A percentile compares a stretch with the other conserved stretches of the same genome.
These are phyloP conservation scores for Hypena proboscidalis DNA, from an alignment of 2,888 invertebrate genomes.

Conservation along the genomic window DNA sequence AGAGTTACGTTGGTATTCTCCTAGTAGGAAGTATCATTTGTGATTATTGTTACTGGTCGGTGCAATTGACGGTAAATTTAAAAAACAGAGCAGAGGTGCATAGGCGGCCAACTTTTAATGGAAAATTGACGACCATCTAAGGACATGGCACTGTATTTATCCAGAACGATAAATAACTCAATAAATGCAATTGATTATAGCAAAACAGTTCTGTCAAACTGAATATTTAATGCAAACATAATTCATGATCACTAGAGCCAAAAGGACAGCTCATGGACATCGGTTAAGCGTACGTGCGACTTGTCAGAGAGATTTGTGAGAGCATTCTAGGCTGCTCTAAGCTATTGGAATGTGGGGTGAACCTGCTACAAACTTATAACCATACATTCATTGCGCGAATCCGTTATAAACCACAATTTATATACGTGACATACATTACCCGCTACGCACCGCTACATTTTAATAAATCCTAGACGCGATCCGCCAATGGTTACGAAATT, in stretches of 20 bases:
- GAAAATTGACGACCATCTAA: too few species aligned
- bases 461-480: neutral
- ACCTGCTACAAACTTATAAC: slow-evolving; percentile 39
- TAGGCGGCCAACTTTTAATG: too few species aligned
- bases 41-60: slow-evolving; percentile 9
- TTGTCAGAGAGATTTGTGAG: slow-evolving; percentile 37
- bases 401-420: slow-evolving; percentile 34
- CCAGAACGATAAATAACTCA: too few species aligned
- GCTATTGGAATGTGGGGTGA: slow-evolving; percentile 54
- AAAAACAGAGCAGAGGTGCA: too few species aligned
- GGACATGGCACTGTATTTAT: too few species aligned
- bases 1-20: slow-evolving; percentile 13
- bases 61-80: too few species aligned
- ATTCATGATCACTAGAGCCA: slow-evolving; percentile 10
- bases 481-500: slow-evolving; percentile 27
- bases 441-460: neutral
- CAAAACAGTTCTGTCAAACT: neutral
- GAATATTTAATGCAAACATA: slow-evolving; percentile 11
- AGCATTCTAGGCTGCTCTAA: slow-evolving; percentile 40
- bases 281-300: slow-evolving; percentile 13
- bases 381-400: slow-evolving; percentile 40
- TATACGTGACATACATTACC: slow-evolving; percentile 29
- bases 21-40: slow-evolving; percentile 44
- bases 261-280: slow-evolving; percentile 10
- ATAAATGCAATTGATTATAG: too few species aligned